Percentiles rank a stretch among this genome's conserved stretches.
phyloP scores from a whole-genome alignment of 1,140 invertebrate genomes.

The Whitmania pigra region DNA sequence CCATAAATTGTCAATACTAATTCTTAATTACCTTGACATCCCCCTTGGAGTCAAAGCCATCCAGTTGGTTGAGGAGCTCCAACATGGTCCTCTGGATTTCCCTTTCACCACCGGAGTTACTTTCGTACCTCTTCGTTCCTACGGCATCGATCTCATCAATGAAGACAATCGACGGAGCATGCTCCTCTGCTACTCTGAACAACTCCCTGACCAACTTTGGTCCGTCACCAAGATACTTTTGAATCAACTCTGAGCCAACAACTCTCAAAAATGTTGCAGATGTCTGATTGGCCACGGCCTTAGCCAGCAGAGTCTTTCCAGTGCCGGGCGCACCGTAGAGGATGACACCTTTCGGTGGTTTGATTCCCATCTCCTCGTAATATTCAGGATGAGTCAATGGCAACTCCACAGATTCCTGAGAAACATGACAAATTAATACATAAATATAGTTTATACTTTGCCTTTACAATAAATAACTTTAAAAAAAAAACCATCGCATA shows the following conservation, averaged over 20 bases:
- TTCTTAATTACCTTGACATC: conserved; percentile 66
- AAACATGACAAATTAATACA: neutral
- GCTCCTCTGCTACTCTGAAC: conserved; percentile 95
- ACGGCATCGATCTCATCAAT: conserved; percentile 99
- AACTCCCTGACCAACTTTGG: conserved; percentile 94
- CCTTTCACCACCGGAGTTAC: conserved; percentile 95
- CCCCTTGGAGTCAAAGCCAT: conserved; percentile 92
- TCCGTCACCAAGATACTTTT: conserved; percentile 59
- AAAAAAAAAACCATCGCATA: conserved; percentile 24
- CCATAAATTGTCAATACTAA: conserved; percentile 11
- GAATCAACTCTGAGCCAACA: conserved; percentile 44
- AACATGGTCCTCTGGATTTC: conserved; percentile 99
- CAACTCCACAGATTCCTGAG: conserved; percentile 83
- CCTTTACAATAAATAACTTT: neutral
- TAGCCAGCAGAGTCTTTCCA: conserved; percentile 90
- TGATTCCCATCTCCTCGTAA: conserved; percentile 99
- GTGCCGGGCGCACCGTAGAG: conserved; percentile 86
- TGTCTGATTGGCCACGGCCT: conserved; percentile 98
- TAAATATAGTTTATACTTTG: too few relatives aligned
- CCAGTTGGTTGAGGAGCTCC: conserved; percentile 93
- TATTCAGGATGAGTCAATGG: conserved; percentile 98
- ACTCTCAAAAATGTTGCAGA: conserved; percentile 82
- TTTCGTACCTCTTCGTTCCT: conserved; percentile 95
- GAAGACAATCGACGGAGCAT: conserved; percentile 98
- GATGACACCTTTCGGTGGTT: conserved; percentile 97